Evolutionary conservation across 2,113 vertebrate species (phyloP), one percentile per base, ranked within the genome.

Genomic region (Pica pica): DNA sequence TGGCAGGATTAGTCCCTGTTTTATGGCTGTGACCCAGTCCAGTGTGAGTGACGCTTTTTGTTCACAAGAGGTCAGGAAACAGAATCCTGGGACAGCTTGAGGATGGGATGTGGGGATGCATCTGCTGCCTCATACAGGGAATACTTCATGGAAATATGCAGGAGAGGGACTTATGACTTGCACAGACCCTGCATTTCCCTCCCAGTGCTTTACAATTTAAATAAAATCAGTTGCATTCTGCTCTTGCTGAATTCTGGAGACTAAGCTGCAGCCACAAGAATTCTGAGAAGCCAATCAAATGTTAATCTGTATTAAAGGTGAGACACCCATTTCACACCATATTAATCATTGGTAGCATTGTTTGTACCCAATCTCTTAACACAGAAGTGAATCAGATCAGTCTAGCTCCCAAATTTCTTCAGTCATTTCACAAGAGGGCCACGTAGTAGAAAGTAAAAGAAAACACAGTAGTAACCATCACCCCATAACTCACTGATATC

Each of bases 131-230:
- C 5, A 3, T 19, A 1, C 3, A 14, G 15, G 16, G 16, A 59
- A 35, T 46, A 9, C 6, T n/a, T 76, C 0, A 0, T 44, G 53
- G 46, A 57, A 16, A 37, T 63, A 26, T 53, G 6, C 35, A 22
- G n/a, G 47, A 49, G 6, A 16, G 60, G 31, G 49, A 16, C 28
- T 56, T 52, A 2, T 0, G 10, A 6, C 18, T 71, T 82, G 20
- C 10, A 8, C 10, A 11, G 31, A 12, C 12, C 8, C 41, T 64
- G 3, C 0, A 0, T 74, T 91, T 81, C 41, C 47, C 4, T 79
- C 9, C 14, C 11, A 8, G 5, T 46, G 20, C 63, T 75, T 67
- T 35, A 17, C 22, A 47, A 3, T 68, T 87, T 42, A 26, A 92
- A 64, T 63, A 49, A 78, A 67, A 67, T 20, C 10, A 5, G 19